Evolutionary conservation across 2,113 vertebrate species (phyloP), one percentile per base, ranked within the genome.

Genomic region (Peromyscus maniculatus): DNA sequence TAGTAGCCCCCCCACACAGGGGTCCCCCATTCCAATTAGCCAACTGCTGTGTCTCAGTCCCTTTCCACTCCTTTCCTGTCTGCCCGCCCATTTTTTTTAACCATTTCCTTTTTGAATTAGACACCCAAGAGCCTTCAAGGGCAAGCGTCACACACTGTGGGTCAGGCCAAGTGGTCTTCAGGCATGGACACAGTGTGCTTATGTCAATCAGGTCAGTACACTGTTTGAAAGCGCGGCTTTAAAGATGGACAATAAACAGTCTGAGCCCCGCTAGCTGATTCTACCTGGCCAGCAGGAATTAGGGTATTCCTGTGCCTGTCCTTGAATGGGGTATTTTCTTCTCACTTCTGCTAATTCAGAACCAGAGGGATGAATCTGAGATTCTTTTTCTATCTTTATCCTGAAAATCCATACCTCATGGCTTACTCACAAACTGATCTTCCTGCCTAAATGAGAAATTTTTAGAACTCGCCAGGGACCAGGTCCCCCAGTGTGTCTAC

Each of bases 21-120:
- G 96, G 98, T 97, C 97, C 98, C 97, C 96, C 97, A 97, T 98
- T 98, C 98, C 99, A 99, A 99, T 99, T 99, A 99, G 99, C 99
- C 98, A 94, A 98, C 98, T 93, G 97, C 98, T 98, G 98, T 97
- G 98, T 95, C 59, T 96, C 97, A 96, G 95, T 96, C 95, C 98
- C 96, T 91, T 96, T 95, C 96, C 93, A 97, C 97, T 98, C 98
- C 99, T 99, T 98, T 98, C 94, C 94, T 59, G 97, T 93, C 97
- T 89, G 78, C 93, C 97, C 83, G 0, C 75, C 96, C 91, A 49
- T 62, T 96, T 87, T 87, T 96, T 97, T 98, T 96, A 98, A 98
- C 98, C 98, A 97, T 96, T 98, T 98, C 96, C 91, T 98, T 96
- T 97, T 98, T 97, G 95, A 98, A 98, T 94, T 52, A 43, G 97